These are phyloP conservation scores for Unio pictorum DNA, from an alignment of 2,888 invertebrate species.

Conservation along the genomic window DNA sequence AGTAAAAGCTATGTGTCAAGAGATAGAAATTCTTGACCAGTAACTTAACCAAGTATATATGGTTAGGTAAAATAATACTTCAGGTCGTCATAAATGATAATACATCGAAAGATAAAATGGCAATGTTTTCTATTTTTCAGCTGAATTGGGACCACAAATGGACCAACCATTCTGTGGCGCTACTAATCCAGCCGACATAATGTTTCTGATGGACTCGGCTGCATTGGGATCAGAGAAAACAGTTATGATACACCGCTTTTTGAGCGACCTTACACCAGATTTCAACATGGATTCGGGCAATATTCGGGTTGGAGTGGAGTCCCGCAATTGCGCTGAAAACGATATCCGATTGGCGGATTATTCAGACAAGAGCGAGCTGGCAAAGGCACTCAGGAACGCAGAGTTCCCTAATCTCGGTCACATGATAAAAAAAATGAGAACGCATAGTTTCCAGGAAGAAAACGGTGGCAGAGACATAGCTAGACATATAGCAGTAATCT, in stretches of 20 bases:
- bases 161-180: conserved; percentile 33
- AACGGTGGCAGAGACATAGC: conserved; percentile 36
- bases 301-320: conserved; percentile 51
- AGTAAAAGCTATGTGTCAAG: too few relatives aligned
- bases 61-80: too few relatives aligned
- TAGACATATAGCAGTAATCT: conserved; percentile 51
- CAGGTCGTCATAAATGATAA: too few relatives aligned
- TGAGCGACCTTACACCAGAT: conserved; percentile 37
- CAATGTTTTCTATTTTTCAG: conserved; percentile 1
- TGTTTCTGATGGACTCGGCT: conserved; percentile 54
- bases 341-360: conserved; percentile 43
- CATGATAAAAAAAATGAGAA: conserved; percentile 40
- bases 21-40: too few relatives aligned
- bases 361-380: conserved; percentile 19
- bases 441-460: conserved; percentile 26
- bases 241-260: conserved; percentile 36
- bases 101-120: neutral
- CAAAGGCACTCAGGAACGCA: conserved; percentile 18
- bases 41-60: too few relatives aligned
- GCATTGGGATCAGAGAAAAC: conserved; percentile 31
- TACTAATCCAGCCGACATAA: conserved; percentile 47
- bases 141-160: conserved; percentile 7
- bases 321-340: conserved; percentile 42
- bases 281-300: conserved; percentile 47
- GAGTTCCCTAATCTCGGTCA: conserved; percentile 23